Evolutionary conservation across 2,113 vertebrate species (phyloP).

Genomic region (Cochlearius cochlearius): DNA sequence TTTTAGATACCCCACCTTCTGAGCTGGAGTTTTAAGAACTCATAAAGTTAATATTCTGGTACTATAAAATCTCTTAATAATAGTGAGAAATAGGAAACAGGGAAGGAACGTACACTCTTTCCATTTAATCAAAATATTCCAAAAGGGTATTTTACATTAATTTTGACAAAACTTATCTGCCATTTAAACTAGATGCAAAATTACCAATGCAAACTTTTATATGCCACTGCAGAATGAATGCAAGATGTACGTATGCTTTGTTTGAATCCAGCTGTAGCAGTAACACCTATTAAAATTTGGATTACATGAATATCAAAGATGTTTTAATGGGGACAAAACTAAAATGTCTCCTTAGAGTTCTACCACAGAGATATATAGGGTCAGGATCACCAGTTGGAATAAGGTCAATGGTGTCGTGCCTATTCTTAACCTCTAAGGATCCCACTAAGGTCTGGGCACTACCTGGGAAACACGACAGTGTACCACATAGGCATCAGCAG

Average conservation of each 20-base stretch:
- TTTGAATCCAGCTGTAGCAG: background rate
- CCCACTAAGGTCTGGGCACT: background rate
- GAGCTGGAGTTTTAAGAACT: background rate
- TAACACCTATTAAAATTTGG: background rate
- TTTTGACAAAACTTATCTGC: background rate
- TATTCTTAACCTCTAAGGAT: background rate
- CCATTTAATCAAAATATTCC: background rate
- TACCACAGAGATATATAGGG: background rate
- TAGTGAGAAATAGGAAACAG: background rate
- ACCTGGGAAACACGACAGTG: background rate
- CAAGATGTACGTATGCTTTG: background rate
- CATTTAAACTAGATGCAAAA: background rate
- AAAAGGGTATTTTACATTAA: background rate
- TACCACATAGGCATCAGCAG: background rate
- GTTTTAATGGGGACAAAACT: background rate
- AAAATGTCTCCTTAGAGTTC: background rate
- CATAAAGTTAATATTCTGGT: background rate
- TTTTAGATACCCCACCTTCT: background rate
- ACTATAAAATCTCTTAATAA: background rate
- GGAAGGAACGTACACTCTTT: background rate
- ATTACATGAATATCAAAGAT: background rate
- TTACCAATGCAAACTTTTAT: background rate
- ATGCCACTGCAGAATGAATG: background rate
- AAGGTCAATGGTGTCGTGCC: accelerated
- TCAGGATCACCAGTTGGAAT: background rate